A percentile compares a stretch with the other conserved stretches of the same genome.
Conservation (phyloP, 2,888 invertebrate genomes). For the Hydrotaea cyrtoneurina region DNA sequence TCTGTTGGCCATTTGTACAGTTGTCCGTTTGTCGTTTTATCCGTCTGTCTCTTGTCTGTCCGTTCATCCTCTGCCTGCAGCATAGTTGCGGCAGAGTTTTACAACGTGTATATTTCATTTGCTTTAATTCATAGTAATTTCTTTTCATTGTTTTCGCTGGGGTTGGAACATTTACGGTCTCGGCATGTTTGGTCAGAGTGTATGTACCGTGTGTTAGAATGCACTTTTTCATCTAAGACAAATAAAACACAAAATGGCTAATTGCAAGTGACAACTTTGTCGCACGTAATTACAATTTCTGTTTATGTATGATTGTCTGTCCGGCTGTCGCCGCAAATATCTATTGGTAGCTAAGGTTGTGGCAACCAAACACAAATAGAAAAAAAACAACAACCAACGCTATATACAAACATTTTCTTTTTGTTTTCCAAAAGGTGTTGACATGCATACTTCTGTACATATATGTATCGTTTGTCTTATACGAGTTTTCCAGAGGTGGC, state of each 20-base stretch:
- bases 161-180: background rate
- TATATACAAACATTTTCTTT: slow-evolving; percentile 39
- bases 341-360: background rate
- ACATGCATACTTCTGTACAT: slow-evolving; percentile 68
- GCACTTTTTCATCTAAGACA: slow-evolving; percentile 45
- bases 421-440: slow-evolving; percentile 69
- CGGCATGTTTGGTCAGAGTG: background rate
- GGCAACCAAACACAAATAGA: background rate
- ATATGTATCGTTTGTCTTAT: slow-evolving; percentile 47
- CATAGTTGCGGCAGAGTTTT: no score
- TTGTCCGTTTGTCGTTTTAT: no score
- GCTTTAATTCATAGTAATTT: slow-evolving; percentile 34
- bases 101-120: slow-evolving; percentile 39
- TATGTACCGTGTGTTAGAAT: background rate
- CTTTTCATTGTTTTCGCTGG: slow-evolving; percentile 7
- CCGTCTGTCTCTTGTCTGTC: no score
- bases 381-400: slow-evolving; percentile 35
- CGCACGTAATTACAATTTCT: slow-evolving; percentile 70
- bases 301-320: slow-evolving; percentile 62
- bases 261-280: slow-evolving; percentile 71
- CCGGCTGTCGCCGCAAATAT: background rate
- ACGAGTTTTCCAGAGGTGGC: slow-evolving; percentile 41
- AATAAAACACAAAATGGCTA: slow-evolving; percentile 69
- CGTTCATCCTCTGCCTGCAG: no score
- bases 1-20: no score